A percentile compares a stretch with the other conserved stretches of the same genome.
These are phyloP conservation scores for Microctonus aethiopoides DNA, from an alignment of 2,888 invertebrate genomes.

Conservation along the genomic window DNA sequence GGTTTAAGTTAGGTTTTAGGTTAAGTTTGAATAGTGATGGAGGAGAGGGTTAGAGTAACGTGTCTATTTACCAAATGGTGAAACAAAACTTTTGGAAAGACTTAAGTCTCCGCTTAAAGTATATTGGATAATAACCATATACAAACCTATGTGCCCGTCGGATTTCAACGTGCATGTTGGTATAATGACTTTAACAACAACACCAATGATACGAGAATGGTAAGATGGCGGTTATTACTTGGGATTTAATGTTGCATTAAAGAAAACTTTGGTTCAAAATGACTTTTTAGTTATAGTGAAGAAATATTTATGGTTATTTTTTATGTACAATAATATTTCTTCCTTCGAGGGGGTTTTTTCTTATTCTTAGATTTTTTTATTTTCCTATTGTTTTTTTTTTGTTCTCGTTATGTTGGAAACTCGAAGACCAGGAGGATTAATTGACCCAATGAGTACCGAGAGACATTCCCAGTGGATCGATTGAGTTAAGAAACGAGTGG, in stretches of 20 bases:
- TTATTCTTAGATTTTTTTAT: neutral
- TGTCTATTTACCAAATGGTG: neutral
- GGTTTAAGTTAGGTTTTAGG: neutral
- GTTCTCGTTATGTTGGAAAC: neutral
- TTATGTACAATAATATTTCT: neutral
- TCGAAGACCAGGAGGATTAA: neutral
- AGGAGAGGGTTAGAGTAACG: neutral
- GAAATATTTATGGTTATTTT: neutral
- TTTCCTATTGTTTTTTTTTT: neutral
- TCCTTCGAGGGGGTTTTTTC: neutral
- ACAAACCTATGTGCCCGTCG: neutral
- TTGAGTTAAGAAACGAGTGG: neutral
- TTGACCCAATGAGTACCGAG: neutral
- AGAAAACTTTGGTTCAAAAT: neutral
- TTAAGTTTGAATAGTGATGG: neutral
- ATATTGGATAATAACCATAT: neutral
- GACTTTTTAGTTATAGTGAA: neutral
- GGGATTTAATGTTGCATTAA: conserved; percentile 9
- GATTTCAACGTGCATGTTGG: conserved; percentile 6
- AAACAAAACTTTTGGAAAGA: neutral
- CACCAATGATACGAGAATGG: conserved; percentile 7
- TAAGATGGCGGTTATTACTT: neutral
- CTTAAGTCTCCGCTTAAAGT: neutral
- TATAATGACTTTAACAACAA: conserved; percentile 14
- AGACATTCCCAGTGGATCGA: neutral